Conservation (phyloP, 1,140 invertebrate species). For the Hesperophylax magnus region DNA sequence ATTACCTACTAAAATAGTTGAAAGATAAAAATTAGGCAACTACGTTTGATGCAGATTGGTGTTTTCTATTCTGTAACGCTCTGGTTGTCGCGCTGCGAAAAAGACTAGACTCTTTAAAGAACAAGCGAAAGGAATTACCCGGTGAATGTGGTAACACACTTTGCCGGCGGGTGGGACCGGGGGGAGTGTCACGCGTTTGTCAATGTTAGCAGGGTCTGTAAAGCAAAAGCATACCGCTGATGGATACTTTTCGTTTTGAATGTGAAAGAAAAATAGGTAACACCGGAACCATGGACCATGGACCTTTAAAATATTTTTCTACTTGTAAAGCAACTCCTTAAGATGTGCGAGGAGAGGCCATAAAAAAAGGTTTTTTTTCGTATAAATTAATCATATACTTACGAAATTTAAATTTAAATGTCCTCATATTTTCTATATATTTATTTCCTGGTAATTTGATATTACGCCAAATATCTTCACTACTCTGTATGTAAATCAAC, state of each 20-base stretch:
- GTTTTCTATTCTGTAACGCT: conserved; percentile 26
- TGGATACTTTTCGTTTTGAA: not conserved
- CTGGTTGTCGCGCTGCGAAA: conserved; percentile 20
- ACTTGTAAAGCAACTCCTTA: too few species aligned
- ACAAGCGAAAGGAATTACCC: not conserved
- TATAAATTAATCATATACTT: too few species aligned
- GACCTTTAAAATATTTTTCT: too few species aligned
- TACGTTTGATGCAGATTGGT: not conserved
- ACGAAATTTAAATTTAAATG: too few species aligned
- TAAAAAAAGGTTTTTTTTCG: too few species aligned
- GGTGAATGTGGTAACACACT: conserved; percentile 6
- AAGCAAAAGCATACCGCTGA: not conserved
- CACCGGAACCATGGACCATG: not conserved
- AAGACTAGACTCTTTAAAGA: not conserved
- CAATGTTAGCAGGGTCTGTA: not conserved
- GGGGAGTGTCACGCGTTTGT: not conserved
- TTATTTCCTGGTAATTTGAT: too few species aligned
- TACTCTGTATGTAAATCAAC: too few species aligned
- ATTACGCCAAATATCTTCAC: too few species aligned
- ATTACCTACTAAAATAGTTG: too few species aligned
- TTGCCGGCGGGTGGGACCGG: not conserved
- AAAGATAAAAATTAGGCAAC: too few species aligned
- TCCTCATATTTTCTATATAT: too few species aligned
- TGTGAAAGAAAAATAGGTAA: not conserved
- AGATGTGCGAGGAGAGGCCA: too few species aligned